Evolutionary conservation across 2,888 invertebrate species (phyloP).

Genomic region (Temnothorax unifasciatus): DNA sequence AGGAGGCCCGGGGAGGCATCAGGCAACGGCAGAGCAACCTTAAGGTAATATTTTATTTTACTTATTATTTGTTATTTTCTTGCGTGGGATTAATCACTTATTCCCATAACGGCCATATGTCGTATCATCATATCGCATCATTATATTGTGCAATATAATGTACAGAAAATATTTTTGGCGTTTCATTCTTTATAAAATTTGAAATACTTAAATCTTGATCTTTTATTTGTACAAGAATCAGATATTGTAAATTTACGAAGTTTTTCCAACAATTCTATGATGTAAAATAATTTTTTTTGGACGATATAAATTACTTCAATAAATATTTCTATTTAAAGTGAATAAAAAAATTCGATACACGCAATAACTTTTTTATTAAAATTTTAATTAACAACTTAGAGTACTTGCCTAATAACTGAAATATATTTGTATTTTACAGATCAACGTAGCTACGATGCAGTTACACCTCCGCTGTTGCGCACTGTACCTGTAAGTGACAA

Average conservation of each 20-base stretch:
- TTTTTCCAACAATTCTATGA: neutral
- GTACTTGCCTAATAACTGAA: neutral
- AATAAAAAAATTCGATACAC: neutral
- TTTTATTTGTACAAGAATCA: neutral
- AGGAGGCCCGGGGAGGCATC: neutral
- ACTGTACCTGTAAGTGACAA: neutral
- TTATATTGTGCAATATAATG: neutral
- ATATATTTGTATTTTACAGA: constrained; percentile 5
- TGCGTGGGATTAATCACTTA: constrained; percentile 2
- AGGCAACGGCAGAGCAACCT: neutral
- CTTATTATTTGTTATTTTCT: neutral
- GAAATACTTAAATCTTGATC: neutral
- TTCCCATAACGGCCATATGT: neutral
- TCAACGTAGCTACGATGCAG: neutral
- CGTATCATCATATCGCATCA: neutral
- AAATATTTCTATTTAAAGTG: neutral
- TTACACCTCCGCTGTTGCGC: neutral
- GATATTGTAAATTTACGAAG: neutral
- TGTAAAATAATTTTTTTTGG: neutral
- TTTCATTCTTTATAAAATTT: neutral
- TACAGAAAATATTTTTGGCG: neutral
- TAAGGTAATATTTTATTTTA: constrained; percentile 25
- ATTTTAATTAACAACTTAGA: neutral
- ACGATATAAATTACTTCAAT: neutral
- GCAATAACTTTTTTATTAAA: neutral